phyloP scores from a whole-genome alignment of 1,140 invertebrate genomes.

The Drosophila repleta region DNA sequence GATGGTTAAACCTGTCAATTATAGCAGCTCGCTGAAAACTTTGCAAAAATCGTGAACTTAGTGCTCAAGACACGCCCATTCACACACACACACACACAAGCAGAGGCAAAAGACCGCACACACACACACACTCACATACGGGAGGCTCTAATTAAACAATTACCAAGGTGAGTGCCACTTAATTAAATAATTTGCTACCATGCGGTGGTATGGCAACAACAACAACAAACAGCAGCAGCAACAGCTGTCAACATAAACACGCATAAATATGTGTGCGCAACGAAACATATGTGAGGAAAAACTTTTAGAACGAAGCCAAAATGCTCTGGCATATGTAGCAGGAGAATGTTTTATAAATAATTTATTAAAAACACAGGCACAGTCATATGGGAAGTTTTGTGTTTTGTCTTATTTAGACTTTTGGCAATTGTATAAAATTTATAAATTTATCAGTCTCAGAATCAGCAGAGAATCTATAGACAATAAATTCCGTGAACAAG shows the following conservation, averaged over 20 bases:
- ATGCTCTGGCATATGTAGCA: background rate
- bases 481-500: no score
- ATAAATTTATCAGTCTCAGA: no score
- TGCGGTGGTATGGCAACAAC: constrained; percentile 53
- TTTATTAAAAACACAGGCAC: no score
- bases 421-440: no score
- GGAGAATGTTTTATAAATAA: background rate
- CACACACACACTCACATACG: constrained; percentile 27
- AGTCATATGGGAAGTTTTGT: no score
- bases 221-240: constrained; percentile 17
- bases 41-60: constrained; percentile 33
- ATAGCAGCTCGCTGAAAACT: constrained; percentile 68
- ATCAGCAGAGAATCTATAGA: no score
- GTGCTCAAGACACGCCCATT: constrained; percentile 19
- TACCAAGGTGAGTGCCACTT: constrained; percentile 74
- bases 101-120: background rate
- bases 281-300: background rate
- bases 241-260: constrained; percentile 16
- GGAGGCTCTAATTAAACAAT: constrained; percentile 69
- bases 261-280: background rate
- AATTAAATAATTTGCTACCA: constrained; percentile 75
- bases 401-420: no score
- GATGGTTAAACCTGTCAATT: constrained; percentile 65
- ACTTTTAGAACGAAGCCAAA: background rate
- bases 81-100: background rate